Evolutionary conservation across 2,888 invertebrate genomes (phyloP), one percentile per base, ranked within the genome.

Genomic region (Oscheius sp.): DNA sequence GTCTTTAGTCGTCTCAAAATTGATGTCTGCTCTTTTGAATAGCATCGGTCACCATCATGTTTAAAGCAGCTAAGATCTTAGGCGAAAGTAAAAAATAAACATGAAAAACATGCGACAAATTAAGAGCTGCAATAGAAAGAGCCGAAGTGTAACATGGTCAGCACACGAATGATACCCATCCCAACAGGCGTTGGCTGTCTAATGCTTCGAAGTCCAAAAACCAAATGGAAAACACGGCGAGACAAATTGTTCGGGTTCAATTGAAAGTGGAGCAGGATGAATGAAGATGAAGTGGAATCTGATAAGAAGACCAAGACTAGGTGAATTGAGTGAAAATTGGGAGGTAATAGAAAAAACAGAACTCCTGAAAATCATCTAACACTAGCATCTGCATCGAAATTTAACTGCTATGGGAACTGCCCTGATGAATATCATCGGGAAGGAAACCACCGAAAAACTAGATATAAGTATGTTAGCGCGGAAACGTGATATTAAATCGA

Each of bases 111-210:
- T 14, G 41, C 50, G 50, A 50, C 50, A 50, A 50, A 50, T 50
- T 50, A 20, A 41, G 41, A n/a, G n/a, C n/a, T n/a, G n/a, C n/a
- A n/a, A n/a, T n/a, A n/a, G 41, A 50, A 50, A 50, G 26, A 17
- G 20, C 22, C 22, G n/a, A 41, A 14, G 50, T 50, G 50, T 50
- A 50, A 50, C 50, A 30, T 50, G 50, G 50, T 50, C 50, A 50
- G 28, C 50, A 41, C 41, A 28, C 28, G 28, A 28, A 50, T 50
- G 50, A 50, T 24, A 22, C 4, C 14, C 8, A n/a, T n/a, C 22
- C n/a, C 47, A 47, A 50, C 50, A 50, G 50, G 50, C 50, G 50
- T 30, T 26, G 26, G 26, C n/a, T 41, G 20, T 41, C 41, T 41
- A 4, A n/a, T n/a, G n/a, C n/a, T n/a, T n/a, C n/a, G n/a, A n/a